phyloP scores from a whole-genome alignment of 2,888 invertebrate genomes.

The Nematopogon swammerdamellus region DNA sequence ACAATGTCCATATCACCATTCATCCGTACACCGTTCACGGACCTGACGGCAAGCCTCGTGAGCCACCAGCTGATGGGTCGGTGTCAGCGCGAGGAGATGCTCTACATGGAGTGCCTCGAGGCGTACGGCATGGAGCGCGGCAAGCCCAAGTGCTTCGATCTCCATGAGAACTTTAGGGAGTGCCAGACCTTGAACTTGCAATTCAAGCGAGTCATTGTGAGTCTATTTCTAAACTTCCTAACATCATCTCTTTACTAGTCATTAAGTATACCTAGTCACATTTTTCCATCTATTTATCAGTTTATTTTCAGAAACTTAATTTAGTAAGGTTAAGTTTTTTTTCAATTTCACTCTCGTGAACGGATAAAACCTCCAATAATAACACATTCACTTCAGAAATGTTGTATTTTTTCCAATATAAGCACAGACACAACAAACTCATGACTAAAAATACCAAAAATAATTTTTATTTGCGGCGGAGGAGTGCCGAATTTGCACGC shows the following conservation, averaged over 20 bases:
- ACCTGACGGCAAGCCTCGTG: conserved; percentile 61
- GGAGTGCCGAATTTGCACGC: too few species aligned
- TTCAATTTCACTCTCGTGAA: too few species aligned
- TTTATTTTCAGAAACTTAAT: too few species aligned
- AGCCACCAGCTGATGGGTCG: conserved; percentile 63
- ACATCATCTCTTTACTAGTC: background rate
- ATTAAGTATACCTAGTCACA: background rate
- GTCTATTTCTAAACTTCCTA: conserved; percentile 8
- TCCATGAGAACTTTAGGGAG: conserved; percentile 69
- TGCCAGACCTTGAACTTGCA: conserved; percentile 63
- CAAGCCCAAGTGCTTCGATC: conserved; percentile 54
- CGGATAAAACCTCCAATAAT: background rate
- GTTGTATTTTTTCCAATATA: too few species aligned
- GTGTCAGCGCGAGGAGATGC: conserved; percentile 68
- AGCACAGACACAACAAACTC: too few species aligned
- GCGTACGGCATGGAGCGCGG: conserved; percentile 74
- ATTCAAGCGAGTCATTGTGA: conserved; percentile 53
- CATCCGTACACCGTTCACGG: conserved; percentile 67
- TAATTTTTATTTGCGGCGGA: too few species aligned
- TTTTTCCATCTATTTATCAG: background rate
- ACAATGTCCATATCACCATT: conserved; percentile 67
- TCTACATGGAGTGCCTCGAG: conserved; percentile 73
- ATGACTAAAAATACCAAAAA: too few species aligned
- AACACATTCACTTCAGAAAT: background rate
- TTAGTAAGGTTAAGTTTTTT: too few species aligned